These are phyloP conservation scores for Petroica traversi DNA, from an alignment of 2,113 vertebrate genomes.

Conservation along the genomic window DNA sequence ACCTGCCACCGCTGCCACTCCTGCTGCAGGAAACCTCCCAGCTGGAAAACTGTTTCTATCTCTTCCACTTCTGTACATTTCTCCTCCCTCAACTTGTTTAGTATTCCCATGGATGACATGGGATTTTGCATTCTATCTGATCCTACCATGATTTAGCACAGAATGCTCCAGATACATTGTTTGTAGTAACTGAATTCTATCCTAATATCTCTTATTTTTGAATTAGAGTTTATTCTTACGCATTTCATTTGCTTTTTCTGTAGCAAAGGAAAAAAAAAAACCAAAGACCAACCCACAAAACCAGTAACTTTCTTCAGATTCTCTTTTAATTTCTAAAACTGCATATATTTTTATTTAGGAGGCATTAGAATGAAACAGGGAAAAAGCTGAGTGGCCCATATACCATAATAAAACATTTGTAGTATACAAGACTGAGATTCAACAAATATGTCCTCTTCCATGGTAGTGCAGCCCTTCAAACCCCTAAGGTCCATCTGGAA, in stretches of 20 bases:
- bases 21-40: background rate
- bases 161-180: background rate
- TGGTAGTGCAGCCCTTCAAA: background rate
- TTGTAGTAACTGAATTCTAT: background rate
- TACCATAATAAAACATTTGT: background rate
- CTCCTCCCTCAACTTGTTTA: background rate
- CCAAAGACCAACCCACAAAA: background rate
- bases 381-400: background rate
- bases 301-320: background rate
- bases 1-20: rapidly evolving
- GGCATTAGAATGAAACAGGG: background rate
- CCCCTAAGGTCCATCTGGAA: background rate
- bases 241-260: background rate
- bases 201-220: background rate
- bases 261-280: background rate
- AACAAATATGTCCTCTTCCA: background rate
- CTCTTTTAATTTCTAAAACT: background rate
- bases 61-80: background rate
- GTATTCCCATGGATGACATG: background rate
- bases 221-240: background rate
- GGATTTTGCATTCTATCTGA: background rate
- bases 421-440: background rate
- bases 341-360: background rate
- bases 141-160: background rate
- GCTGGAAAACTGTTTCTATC: background rate